Base-by-base conservation (phyloP, 2,113 vertebrate genomes). In the Micromys minutus region DNA sequence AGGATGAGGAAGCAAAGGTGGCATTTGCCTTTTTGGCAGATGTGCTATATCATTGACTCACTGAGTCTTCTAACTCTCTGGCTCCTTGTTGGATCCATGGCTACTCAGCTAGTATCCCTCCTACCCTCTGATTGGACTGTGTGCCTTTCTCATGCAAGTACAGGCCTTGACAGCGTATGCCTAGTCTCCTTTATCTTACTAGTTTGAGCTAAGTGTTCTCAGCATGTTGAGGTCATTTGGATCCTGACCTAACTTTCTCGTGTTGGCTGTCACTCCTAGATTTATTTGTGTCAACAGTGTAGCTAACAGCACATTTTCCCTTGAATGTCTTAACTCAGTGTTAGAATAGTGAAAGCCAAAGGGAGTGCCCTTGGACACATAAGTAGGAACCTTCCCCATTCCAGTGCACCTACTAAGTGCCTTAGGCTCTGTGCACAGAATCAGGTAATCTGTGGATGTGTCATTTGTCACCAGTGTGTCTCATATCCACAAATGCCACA, bases 251-350 rank as follows among this genome's bases (percentile, higher is more conserved):
- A 88, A 1, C 50, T 34, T 96, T 96, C 74, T 74, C 83, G 21
- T 34, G 72, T 55, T 61, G 80, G 65, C 79, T 50, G 0, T 93
- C 94, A 31, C 61, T 79, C 67, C 83, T 61, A 76, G 79, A 91
- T 94, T 92, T 93, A 91, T 93, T 94, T 90, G 80, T 94, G 95
- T 96, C 90, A 86, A 90, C 61, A 90, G 75, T n/a, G 29, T 67
- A 45, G 79, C 81, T 93, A 77, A 95, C 31, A 36, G 65, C 65
- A 16, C 76, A 90, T 24, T 87, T 91, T 72, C 91, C 65, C 90
- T 86, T 71, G 29, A 77, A 36, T 89, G 36, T 93, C 81, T 79
- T 92, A 88, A 95, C 85, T 96, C 47, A 36, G 17, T 21, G 34
- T 93, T 76, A 75, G 80, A 94, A 83, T 65, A 85, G 12, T 57